phyloP scores from a whole-genome alignment of 2,888 invertebrate genomes.

The Shargacucullia verbasci region DNA sequence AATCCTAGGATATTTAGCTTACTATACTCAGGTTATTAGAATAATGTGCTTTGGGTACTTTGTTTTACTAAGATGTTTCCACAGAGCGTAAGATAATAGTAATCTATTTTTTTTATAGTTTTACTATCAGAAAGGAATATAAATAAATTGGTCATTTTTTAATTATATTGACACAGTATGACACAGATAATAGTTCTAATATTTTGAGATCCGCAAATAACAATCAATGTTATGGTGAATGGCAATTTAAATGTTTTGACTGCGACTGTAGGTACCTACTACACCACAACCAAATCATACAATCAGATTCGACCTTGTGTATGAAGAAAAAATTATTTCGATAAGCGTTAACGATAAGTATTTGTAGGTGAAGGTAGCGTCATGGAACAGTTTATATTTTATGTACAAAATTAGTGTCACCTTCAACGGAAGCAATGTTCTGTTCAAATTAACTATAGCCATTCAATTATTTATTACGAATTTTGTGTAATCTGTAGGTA shows the following conservation, averaged over 20 bases:
- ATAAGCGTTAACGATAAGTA: slow-evolving; percentile 4
- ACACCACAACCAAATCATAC: slow-evolving; percentile 13
- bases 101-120: too few species aligned
- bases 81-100: too few species aligned
- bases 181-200: too few species aligned
- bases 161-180: too few species aligned
- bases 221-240: too few species aligned
- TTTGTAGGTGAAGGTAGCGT: slow-evolving; percentile 19
- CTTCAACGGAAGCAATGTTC: slow-evolving; percentile 7
- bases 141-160: too few species aligned
- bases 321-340: slow-evolving; percentile 15
- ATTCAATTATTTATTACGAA: neutral
- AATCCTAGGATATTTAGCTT: neutral
- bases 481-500: neutral
- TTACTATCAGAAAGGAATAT: too few species aligned
- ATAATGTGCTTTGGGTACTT: too few species aligned
- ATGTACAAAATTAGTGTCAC: slow-evolving; percentile 2
- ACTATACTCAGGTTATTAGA: neutral
- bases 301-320: slow-evolving; percentile 25
- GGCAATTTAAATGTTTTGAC: too few species aligned
- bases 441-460: slow-evolving; percentile 3
- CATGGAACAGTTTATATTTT: neutral
- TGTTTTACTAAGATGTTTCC: too few species aligned
- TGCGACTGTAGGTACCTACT: too few species aligned
- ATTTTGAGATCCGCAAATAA: too few species aligned